These are phyloP conservation scores for Drosophila meridionalis DNA, from an alignment of 2,888 invertebrate species.

Conservation along the genomic window DNA sequence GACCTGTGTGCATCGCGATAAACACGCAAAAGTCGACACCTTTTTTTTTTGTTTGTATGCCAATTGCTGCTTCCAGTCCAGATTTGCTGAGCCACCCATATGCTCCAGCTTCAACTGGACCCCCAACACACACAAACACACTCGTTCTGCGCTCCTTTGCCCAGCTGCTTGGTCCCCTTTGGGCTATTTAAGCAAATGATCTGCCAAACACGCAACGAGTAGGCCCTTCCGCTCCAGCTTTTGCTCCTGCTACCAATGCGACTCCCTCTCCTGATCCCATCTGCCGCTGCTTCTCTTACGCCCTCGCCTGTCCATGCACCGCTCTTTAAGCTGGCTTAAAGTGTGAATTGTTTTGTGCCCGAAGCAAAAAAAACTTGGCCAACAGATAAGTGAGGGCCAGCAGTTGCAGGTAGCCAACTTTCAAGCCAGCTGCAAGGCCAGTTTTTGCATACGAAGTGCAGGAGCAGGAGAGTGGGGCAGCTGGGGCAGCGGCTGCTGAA, in stretches of 20 bases:
- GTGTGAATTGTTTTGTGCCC: constrained; percentile 81
- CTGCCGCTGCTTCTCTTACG: not conserved
- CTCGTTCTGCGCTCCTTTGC: constrained; percentile 43
- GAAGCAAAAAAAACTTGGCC: constrained; percentile 51
- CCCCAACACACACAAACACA: constrained; percentile 31
- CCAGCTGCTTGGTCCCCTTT: constrained; percentile 60
- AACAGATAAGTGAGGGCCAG: constrained; percentile 68
- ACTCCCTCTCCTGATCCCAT: not conserved
- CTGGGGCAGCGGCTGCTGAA: not conserved
- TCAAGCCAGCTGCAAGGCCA: constrained; percentile 33
- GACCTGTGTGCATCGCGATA: constrained; percentile 66
- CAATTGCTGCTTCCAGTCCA: constrained; percentile 30
- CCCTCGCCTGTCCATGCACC: not conserved
- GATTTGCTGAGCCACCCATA: constrained; percentile 74
- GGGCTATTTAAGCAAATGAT: constrained; percentile 81
- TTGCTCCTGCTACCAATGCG: not conserved
- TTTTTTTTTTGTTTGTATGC: constrained; percentile 3
- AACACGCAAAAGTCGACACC: constrained; percentile 67
- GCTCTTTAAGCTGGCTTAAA: constrained; percentile 27
- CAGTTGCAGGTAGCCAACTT: constrained; percentile 63
- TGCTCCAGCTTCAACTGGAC: constrained; percentile 9
- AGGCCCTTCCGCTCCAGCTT: not conserved
- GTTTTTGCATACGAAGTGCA: constrained; percentile 72
- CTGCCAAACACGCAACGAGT: constrained; percentile 70
- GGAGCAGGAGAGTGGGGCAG: not conserved